Evolutionary conservation across 2,888 invertebrate genomes (phyloP).

Genomic region (Blastobasis lacticolella): DNA sequence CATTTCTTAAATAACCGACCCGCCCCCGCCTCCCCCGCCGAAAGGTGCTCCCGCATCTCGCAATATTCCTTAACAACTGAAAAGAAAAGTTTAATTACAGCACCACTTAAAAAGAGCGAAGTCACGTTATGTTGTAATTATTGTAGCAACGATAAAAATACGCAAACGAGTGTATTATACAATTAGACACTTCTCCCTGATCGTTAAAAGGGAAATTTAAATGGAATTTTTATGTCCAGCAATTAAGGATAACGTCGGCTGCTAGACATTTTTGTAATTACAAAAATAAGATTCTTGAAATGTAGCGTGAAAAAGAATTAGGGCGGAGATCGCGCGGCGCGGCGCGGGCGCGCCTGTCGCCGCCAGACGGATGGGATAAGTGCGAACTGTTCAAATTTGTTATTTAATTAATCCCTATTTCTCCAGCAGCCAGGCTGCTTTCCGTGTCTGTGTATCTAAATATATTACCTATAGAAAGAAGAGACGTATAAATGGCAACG

Average conservation of each 20-base stretch:
- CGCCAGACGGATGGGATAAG: slow-evolving; percentile 52
- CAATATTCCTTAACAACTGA: slow-evolving; percentile 58
- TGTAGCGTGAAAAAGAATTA: slow-evolving; percentile 75
- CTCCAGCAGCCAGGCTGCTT: not conserved
- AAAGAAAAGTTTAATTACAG: slow-evolving; percentile 66
- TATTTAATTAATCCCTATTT: slow-evolving; percentile 20
- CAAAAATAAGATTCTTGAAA: slow-evolving; percentile 75
- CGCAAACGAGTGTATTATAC: slow-evolving; percentile 75
- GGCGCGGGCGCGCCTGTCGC: slow-evolving; percentile 37
- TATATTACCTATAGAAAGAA: not conserved
- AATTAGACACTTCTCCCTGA: slow-evolving; percentile 72
- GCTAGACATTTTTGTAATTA: slow-evolving; percentile 75
- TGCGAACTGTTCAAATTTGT: slow-evolving; percentile 39
- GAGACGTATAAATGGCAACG: too few species aligned
- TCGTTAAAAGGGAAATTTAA: slow-evolving; percentile 75
- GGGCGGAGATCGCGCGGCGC: slow-evolving; percentile 61
- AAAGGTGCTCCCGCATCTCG: slow-evolving; percentile 44
- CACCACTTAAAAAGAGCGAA: slow-evolving; percentile 55
- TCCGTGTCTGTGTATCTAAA: not conserved
- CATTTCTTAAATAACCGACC: slow-evolving; percentile 61
- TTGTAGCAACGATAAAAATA: slow-evolving; percentile 73
- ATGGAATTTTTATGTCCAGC: slow-evolving; percentile 76
- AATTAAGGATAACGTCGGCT: slow-evolving; percentile 74
- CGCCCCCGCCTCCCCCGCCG: slow-evolving; percentile 27
- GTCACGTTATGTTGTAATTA: slow-evolving; percentile 72